phyloP scores from a whole-genome alignment of 1,140 invertebrate genomes.

The Pissodes strobi region DNA sequence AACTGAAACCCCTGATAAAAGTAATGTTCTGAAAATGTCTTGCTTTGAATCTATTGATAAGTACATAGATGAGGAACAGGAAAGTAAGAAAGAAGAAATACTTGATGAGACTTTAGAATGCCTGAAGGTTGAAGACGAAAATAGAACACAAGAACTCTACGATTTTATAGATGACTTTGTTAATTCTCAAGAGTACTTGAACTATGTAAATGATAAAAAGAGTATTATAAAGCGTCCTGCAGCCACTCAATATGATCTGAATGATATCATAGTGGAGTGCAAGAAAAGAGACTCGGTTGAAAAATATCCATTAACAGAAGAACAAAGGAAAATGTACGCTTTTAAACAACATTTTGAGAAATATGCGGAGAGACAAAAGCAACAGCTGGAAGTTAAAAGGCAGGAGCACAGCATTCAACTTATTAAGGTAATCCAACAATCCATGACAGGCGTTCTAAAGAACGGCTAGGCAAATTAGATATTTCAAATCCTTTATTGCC shows the following conservation, averaged over 20 bases:
- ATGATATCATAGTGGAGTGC: constrained; percentile 22
- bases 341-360: constrained; percentile 34
- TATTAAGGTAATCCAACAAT: constrained; percentile 26
- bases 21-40: no score
- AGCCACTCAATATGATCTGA: constrained; percentile 18
- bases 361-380: constrained; percentile 16
- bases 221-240: constrained; percentile 18
- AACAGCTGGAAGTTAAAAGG: constrained; percentile 7
- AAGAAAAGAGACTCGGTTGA: neutral
- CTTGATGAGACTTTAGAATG: constrained; percentile 11
- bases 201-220: constrained; percentile 24
- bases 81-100: constrained; percentile 19
- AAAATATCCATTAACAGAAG: constrained; percentile 26
- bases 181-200: constrained; percentile 32
- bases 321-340: constrained; percentile 30
- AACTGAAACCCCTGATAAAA: no score
- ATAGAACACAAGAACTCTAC: constrained; percentile 17
- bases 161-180: constrained; percentile 39
- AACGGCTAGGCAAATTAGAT: neutral
- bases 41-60: neutral
- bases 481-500: neutral
- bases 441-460: neutral
- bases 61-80: neutral
- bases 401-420: constrained; percentile 25
- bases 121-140: constrained; percentile 11